phyloP scores from a whole-genome alignment of 2,113 vertebrate species.

The Myotis yumanensis region DNA sequence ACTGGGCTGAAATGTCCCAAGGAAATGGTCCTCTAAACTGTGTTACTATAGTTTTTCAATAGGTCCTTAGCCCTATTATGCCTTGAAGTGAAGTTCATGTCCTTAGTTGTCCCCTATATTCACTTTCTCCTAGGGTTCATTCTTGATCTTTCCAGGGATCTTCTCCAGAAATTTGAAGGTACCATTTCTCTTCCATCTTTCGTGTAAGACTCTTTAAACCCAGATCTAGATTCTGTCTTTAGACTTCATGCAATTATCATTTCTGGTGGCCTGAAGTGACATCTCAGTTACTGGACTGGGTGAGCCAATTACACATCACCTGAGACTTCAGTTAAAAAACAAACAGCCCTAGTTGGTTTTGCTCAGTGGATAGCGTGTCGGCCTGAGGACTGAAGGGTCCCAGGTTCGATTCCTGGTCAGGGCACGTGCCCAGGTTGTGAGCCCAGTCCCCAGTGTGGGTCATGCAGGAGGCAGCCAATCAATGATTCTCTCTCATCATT shows the following conservation, averaged over 20 bases:
- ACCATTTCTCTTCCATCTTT: neutral
- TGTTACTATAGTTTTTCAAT: neutral
- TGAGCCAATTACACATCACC: neutral
- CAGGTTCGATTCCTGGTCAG: neutral
- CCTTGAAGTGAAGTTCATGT: neutral
- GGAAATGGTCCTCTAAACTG: neutral
- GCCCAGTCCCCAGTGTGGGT: neutral
- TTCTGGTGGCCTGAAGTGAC: neutral
- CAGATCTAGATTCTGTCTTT: neutral
- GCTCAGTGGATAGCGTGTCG: no score
- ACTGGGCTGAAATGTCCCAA: neutral
- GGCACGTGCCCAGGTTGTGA: neutral
- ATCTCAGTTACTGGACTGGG: neutral
- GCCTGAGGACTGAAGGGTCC: neutral
- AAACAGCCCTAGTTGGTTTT: neutral
- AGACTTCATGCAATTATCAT: neutral
- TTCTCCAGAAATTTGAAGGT: neutral
- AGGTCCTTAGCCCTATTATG: neutral
- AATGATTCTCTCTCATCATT: neutral
- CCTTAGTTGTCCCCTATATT: neutral
- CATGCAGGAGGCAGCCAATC: neutral
- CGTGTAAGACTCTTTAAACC: neutral
- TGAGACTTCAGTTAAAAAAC: neutral
- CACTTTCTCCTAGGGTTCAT: neutral
- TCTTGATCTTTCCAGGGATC: neutral